Evolutionary conservation across 2,888 invertebrate species (phyloP), one percentile per base, ranked within the genome.

Genomic region (Synergus umbraculus): DNA sequence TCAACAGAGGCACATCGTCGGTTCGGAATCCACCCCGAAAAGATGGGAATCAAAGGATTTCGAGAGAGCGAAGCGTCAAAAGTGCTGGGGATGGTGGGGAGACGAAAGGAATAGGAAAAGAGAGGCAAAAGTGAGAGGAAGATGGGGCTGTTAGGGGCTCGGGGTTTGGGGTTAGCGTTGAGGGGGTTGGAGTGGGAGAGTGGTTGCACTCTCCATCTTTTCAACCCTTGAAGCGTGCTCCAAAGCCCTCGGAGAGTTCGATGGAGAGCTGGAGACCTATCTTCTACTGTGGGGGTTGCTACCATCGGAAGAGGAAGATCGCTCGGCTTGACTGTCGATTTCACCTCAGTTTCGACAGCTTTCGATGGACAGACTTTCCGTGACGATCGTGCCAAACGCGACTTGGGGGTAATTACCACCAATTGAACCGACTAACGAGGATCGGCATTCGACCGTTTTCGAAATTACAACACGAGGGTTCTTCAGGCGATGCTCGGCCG

Each of bases 1-100:
- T 90, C 88, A 87, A 82, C 83, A 85, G 83, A 83, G 82, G 84
- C 87, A 87, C 89, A 89, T 89, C 89, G 90, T 88, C 87, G 85
- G 88, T 90, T 88, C 85, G 87, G 82, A 86, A 84, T 86, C 85
- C 73, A 73, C 86, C 80, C 82, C 88, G 79, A 88, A 91, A 91
- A 91, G 91, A 92, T 90, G 88, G 85, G 90, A 91, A 91, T 91
- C 92, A 92, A 92, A 92, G 92, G 92, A 91, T 91, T 91, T 90
- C 76, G 64, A 76, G 86, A 86, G 85, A 86, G 84, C 85, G 88
- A 89, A 88, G 90, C 90, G 88, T 90, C 90, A 90, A 89, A 90
- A 90, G 89, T 88, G 88, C 84, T 78, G 86, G 86, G 83, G 79
- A 80, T 81, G 80, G 69, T 76, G 73, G 80, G 64, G 76, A 49